Evolutionary conservation across 2,113 vertebrate species (phyloP).

Genomic region (Apaloderma vittatum): DNA sequence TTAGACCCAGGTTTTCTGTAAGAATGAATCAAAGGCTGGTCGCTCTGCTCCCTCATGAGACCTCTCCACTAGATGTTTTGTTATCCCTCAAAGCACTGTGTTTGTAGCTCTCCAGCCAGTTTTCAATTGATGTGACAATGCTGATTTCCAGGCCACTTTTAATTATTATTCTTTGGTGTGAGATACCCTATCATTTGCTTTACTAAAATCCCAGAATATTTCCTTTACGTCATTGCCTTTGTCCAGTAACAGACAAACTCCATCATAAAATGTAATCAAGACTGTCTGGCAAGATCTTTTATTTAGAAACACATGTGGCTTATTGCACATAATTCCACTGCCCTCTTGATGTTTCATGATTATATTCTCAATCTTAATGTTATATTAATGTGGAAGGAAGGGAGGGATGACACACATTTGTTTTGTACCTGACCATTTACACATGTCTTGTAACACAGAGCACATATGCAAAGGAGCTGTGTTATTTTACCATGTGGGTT

Average conservation of each 20-base stretch:
- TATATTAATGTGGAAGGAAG: background rate
- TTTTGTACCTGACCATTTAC: constrained; percentile 15
- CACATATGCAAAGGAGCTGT: background rate
- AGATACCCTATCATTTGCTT: constrained; percentile 56
- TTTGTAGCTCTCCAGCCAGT: constrained; percentile 39
- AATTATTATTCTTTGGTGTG: constrained; percentile 61
- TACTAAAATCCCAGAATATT: constrained; percentile 51
- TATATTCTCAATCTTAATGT: background rate
- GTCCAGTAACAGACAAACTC: constrained; percentile 44
- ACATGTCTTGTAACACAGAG: background rate
- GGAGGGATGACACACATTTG: background rate
- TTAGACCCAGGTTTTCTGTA: background rate
- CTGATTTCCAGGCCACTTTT: constrained; percentile 51
- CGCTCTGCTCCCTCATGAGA: background rate
- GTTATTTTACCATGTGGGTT: constrained; percentile 48
- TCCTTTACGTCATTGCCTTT: constrained; percentile 62
- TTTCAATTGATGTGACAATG: constrained; percentile 33
- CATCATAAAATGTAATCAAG: constrained; percentile 68
- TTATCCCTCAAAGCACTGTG: constrained; percentile 9
- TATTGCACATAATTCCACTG: constrained; percentile 30
- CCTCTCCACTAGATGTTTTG: background rate
- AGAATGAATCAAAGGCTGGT: background rate
- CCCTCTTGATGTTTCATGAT: background rate
- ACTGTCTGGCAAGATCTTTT: constrained; percentile 59
- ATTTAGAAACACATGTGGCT: constrained; percentile 63